Base-by-base conservation (phyloP, 2,113 vertebrate genomes). In the Syngnathus floridae region DNA sequence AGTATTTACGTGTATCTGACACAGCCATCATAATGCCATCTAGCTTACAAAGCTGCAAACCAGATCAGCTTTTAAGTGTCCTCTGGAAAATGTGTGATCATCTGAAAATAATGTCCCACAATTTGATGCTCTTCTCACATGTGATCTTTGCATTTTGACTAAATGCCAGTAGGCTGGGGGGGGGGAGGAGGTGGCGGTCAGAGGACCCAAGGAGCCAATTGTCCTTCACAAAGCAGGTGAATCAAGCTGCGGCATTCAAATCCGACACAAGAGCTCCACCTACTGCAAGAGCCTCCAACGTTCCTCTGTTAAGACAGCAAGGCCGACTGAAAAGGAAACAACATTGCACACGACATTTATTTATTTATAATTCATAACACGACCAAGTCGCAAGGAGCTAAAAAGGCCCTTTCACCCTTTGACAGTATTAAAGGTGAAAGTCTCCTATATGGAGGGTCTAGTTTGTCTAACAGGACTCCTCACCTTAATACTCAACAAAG, bases 191-290 rank as follows among this genome's bases (percentile, higher is more conserved):
- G 26, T 26, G 26, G 2, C 26, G 26, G 26, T 21, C 22, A 4
- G 65, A 55, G 54, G 17, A n/a, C n/a, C 4, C 51, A 2, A 2
- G 7, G 16, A 67, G 46, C 49, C 73, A 74, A 21, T 57, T 82
- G 79, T 82, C 79, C 76, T 81, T 79, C 66, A 72, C 31, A 13
- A 31, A 77, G 81, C 89, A 89, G 87, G 88, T 87, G 86, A 83
- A 75, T 70, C 66, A 0, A 71, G 74, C 73, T 75, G 70, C 74
- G 26, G 64, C 76, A 82, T 79, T 82, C 84, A 84, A 89, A 82
- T 82, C 85, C 87, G 65, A 90, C 82, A 80, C 90, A 91, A 91
- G 89, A 91, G 90, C 90, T 90, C 89, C 90, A 91, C 88, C 88
- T 91, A 89, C 88, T 86, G 89, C 82, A 82, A 69, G 78, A 16